These are phyloP conservation scores for honey bee (Apis mellifera) DNA, from an alignment of 1,140 invertebrate species.

Conservation along the genomic window Amel_HAv3.1 CM009931.2:23763501-23764000, in stretches of 20 bases:
- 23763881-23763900: slow-evolving; percentile 52
- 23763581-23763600: too few relatives aligned
- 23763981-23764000: slow-evolving; percentile 67
- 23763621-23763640: too few relatives aligned
- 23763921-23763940: slow-evolving; percentile 61
- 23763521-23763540: too few relatives aligned
- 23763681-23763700: background rate
- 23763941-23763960: slow-evolving; percentile 69
- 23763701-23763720: background rate
- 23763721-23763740: background rate
- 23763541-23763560: too few relatives aligned
- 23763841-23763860: slow-evolving; percentile 60
- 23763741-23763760: too few relatives aligned
- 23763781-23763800: slow-evolving; percentile 4
- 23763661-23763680: too few relatives aligned
- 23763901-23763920: slow-evolving; percentile 57
- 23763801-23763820: background rate
- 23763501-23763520: too few relatives aligned
- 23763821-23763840: slow-evolving; percentile 20
- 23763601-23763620: too few relatives aligned
- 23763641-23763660: too few relatives aligned
- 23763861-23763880: slow-evolving; percentile 51
- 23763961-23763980: slow-evolving; percentile 57
- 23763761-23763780: background rate
- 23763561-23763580: too few relatives aligned